Evolutionary conservation across 2,113 vertebrate species (phyloP).

Genomic region (Chascanopsetta lugubris): DNA sequence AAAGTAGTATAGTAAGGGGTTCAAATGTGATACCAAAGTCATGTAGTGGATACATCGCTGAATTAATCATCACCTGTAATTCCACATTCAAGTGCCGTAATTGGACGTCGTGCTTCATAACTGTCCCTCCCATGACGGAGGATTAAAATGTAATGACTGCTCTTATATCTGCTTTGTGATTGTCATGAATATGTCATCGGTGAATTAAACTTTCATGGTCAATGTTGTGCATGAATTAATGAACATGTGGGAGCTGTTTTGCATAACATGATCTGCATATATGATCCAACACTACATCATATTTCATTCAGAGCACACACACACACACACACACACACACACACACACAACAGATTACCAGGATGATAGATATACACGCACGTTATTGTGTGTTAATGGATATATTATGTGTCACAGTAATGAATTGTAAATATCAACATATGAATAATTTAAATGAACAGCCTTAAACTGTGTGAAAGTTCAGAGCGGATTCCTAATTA

Average conservation of each 20-base stretch:
- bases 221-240: slow-evolving; percentile 18
- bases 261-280: background rate
- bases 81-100: slow-evolving; percentile 5
- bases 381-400: no score
- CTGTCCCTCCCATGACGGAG: no score
- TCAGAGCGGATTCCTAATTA: no score
- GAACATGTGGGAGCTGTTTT: slow-evolving; percentile 7
- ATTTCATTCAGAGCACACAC: background rate
- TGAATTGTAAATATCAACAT: no score
- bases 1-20: no score
- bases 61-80: slow-evolving; percentile 19
- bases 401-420: no score
- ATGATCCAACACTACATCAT: background rate
- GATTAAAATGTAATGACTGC: background rate
- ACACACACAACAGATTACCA: background rate
- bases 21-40: no score
- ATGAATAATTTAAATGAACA: no score
- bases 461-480: no score
- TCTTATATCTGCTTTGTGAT: slow-evolving; percentile 3
- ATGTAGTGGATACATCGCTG: background rate
- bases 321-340: background rate
- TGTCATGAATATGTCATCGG: background rate
- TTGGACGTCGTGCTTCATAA: background rate
- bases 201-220: slow-evolving; percentile 5
- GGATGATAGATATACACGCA: background rate